Base-by-base conservation (phyloP, 2,888 invertebrate genomes). In the Ganaspis brasiliensis region DNA sequence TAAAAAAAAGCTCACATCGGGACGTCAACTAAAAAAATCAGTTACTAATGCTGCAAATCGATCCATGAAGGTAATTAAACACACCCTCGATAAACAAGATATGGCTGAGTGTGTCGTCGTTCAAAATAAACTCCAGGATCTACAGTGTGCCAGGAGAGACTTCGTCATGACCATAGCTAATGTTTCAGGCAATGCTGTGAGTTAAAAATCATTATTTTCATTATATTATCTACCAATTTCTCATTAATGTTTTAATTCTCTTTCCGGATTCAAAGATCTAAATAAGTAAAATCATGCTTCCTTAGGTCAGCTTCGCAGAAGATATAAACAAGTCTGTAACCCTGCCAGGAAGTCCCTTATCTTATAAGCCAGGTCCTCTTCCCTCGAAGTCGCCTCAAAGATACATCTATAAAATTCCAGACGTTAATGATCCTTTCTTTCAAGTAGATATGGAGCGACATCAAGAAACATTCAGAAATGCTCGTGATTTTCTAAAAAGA, bases 141-240 rank as follows among this genome's bases (percentile, higher is more conserved):
- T 90, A 5, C 90, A 90, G n/a, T 81, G 86, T 9, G 89, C 90
- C 2, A 84, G 90, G 19, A 82, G 90, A n/a, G 90, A 89, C 2
- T 88, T 90, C 57, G 87, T 90, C 5, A 79, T 90, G n/a, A 82
- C 89, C 0, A 86, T 88, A 4, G 88, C 90, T 1, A 85, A 84
- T 63, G 87, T 90, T 19, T 86, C 89, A 21, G 82, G 80, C 12
- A 87, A 88, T 14, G 83, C 85, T 2, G 76, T 87, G 8, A 79
- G 75, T 37, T 75, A 8, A 59, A 21, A n/a, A n/a, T n/a, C n/a
- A n/a, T n/a, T n/a, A n/a, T n/a, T n/a, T n/a, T n/a, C n/a, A n/a
- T n/a, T n/a, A n/a, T n/a, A n/a, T n/a, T n/a, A n/a, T n/a, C n/a
- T n/a, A n/a, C n/a, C n/a, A n/a, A n/a, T n/a, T n/a, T n/a, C n/a